Conservation (phyloP, 2,113 vertebrate species). For the Rutilus rutilus region DNA sequence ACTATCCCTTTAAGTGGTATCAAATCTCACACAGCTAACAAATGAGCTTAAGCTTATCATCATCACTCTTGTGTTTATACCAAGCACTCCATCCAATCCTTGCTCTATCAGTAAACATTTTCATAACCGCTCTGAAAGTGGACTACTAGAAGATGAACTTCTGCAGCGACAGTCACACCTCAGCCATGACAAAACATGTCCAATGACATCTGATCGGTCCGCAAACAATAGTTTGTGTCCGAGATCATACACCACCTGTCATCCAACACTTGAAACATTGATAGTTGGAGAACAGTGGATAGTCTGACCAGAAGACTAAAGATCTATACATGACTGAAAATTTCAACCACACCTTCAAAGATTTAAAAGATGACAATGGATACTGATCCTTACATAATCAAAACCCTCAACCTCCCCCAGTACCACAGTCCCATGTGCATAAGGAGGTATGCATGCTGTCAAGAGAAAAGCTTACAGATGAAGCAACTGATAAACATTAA, state of each 20-base stretch:
- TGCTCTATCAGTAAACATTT: neutral
- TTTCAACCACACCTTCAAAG: conserved; percentile 49
- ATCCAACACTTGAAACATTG: conserved; percentile 36
- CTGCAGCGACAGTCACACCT: neutral
- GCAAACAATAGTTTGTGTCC: neutral
- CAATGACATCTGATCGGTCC: neutral
- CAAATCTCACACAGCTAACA: conserved; percentile 11
- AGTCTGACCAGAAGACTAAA: conserved; percentile 49
- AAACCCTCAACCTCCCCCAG: neutral
- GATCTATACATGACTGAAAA: neutral
- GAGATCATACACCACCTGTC: neutral
- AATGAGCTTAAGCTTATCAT: neutral
- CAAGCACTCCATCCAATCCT: conserved; percentile 5
- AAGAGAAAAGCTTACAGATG: neutral
- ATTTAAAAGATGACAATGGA: conserved; percentile 6
- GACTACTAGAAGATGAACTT: neutral
- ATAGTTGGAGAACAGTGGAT: conserved; percentile 28
- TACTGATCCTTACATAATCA: neutral
- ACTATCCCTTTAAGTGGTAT: neutral
- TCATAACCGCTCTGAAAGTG: neutral
- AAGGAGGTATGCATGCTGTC: neutral
- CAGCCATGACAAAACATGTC: neutral
- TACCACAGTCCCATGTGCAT: neutral
- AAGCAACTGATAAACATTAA: neutral
- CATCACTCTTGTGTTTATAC: neutral